Evolutionary conservation across 2,113 vertebrate species (phyloP), one percentile per base, ranked within the genome.

Genomic region (Pomatostomus ruficeps): DNA sequence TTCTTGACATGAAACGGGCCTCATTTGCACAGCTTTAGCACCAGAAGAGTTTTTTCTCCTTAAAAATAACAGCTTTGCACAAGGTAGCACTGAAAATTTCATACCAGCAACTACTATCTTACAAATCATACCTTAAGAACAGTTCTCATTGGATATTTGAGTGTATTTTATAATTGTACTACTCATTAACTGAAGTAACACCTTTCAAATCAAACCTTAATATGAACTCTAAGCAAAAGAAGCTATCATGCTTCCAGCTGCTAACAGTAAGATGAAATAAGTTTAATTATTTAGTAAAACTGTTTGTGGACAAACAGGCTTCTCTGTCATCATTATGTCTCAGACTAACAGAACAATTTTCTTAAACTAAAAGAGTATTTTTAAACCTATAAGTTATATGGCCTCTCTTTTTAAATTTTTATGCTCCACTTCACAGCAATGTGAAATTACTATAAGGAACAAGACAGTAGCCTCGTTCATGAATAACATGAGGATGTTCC

Each of bases 61-160:
- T 93, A 90, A 96, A 96, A 97, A 93, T 77, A 96, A 76, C 87
- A 97, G 97, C 88, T 96, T 75, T 57, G 89, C 55, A 86, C 29
- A 85, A 75, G 88, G 91, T 45, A 95, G 49, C 82, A 45, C 94
- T 92, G 72, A 76, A 96, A 96, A 97, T 97, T 84, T 97, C 93
- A 94, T 86, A 93, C 67, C 43, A 95, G 68, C 70, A 95, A 87
- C 68, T 79, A 88, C 42, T 79, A 48, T 74, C 72, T 94, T 91
- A 74, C 81, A 91, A 97, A 87, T 96, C 78, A 95, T 89, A 70
- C 46, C 80, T 58, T 63, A 52, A 86, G 83, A 80, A 83, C 71
- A 62, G 55, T 88, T 93, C 86, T 88, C 73, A 36, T 29, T 94
- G 84, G 78, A 61, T 89, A 78, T 80, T 91, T 74, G 46, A 89